phyloP scores from a whole-genome alignment of 2,113 vertebrate genomes.

The Silurus asotus region DNA sequence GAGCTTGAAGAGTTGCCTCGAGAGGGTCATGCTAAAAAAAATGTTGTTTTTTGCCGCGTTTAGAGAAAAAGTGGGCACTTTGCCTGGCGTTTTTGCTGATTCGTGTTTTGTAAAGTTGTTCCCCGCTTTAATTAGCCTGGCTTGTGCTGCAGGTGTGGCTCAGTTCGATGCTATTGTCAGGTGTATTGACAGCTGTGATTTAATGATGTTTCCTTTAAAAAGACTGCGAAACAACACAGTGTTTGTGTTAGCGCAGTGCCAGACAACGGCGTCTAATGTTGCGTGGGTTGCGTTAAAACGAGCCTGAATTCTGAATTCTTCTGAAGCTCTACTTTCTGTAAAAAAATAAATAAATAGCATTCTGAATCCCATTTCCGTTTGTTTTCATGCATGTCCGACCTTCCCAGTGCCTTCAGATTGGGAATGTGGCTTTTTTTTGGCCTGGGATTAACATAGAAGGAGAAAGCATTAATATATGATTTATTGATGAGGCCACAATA shows the following conservation, averaged over 20 bases:
- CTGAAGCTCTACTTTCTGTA: background rate
- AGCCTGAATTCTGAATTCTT: background rate
- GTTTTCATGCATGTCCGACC: slow-evolving; percentile 57
- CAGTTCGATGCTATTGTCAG: background rate
- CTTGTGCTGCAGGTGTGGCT: background rate
- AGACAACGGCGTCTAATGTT: background rate
- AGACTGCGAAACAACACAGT: background rate
- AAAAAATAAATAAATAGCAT: background rate
- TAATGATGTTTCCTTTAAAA: slow-evolving; percentile 11
- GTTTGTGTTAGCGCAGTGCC: background rate
- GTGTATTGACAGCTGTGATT: slow-evolving; percentile 33
- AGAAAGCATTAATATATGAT: slow-evolving; percentile 69
- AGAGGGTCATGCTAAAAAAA: background rate
- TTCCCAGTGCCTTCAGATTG: slow-evolving; percentile 47
- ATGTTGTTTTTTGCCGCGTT: slow-evolving; percentile 10
- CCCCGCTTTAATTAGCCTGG: slow-evolving; percentile 5
- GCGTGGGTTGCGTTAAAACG: background rate
- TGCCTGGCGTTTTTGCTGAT: slow-evolving; percentile 18
- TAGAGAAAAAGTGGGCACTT: background rate
- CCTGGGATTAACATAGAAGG: slow-evolving; percentile 58
- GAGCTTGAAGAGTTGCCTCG: background rate
- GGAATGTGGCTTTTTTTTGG: slow-evolving; percentile 52
- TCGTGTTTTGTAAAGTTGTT: slow-evolving; percentile 26
- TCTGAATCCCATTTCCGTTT: slow-evolving; percentile 46
- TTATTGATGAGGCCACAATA: slow-evolving; percentile 73